Conservation (phyloP, 2,113 vertebrate species). For the Ramphastos sulfuratus region DNA sequence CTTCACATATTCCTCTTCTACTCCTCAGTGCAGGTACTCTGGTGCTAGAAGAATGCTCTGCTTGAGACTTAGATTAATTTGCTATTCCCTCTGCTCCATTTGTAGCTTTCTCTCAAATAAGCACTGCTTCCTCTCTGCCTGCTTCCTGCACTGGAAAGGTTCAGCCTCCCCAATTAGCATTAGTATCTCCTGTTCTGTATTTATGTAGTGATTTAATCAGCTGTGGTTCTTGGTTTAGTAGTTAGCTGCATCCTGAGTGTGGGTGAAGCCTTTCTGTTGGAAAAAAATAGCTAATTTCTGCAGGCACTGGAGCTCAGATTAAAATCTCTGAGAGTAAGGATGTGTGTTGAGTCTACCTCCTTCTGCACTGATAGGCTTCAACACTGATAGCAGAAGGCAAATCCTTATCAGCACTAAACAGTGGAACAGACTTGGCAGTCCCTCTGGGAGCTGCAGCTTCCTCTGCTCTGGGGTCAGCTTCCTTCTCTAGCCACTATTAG, state of each 20-base stretch:
- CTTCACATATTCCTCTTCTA: neutral
- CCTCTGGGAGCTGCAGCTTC: conserved; percentile 6
- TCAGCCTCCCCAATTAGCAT: neutral
- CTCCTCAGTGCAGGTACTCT: neutral
- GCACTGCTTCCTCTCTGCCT: neutral
- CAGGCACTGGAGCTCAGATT: neutral
- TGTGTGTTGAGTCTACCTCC: neutral
- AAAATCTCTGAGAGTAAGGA: neutral
- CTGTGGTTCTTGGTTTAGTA: neutral
- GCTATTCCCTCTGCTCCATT: neutral
- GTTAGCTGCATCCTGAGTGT: neutral
- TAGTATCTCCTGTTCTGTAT: neutral
- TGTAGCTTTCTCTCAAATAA: neutral
- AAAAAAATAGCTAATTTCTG: neutral
- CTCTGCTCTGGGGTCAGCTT: neutral
- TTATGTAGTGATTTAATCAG: neutral
- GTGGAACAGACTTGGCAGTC: neutral
- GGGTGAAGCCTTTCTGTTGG: neutral
- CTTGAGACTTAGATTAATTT: neutral
- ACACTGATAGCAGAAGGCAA: neutral
- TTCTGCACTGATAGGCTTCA: neutral
- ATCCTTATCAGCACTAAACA: neutral
- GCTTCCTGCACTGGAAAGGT: neutral
- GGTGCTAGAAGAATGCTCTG: neutral
- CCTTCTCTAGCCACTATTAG: neutral